phyloP scores from a whole-genome alignment of 1,140 invertebrate species.

The Mactra quadrangularis region DNA sequence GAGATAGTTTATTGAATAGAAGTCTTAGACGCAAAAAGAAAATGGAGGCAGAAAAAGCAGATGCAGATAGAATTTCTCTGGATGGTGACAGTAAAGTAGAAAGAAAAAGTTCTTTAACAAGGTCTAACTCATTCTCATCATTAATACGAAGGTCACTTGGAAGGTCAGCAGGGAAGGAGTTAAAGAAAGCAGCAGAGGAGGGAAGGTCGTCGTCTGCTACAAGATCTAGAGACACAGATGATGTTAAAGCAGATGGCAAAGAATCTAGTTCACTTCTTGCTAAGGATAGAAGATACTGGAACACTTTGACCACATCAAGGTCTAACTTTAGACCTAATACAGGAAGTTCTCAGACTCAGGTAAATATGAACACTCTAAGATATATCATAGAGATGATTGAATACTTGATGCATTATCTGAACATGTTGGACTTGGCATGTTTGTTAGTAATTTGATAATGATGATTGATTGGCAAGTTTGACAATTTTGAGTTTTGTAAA shows the following conservation, averaged over 20 bases:
- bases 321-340: slow-evolving; percentile 72
- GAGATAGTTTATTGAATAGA: slow-evolving; percentile 74
- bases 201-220: slow-evolving; percentile 22
- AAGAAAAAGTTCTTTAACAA: slow-evolving; percentile 65
- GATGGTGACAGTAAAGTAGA: slow-evolving; percentile 45
- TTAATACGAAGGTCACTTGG: slow-evolving; percentile 51
- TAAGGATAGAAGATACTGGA: slow-evolving; percentile 64
- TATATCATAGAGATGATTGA: too few species aligned
- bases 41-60: slow-evolving; percentile 15
- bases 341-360: slow-evolving; percentile 61
- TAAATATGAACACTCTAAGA: slow-evolving; percentile 24
- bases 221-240: slow-evolving; percentile 1
- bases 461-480: neutral
- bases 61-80: slow-evolving; percentile 41
- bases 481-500: too few species aligned
- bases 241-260: slow-evolving; percentile 57
- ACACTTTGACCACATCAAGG: slow-evolving; percentile 66
- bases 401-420: neutral
- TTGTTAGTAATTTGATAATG: neutral
- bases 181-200: slow-evolving; percentile 43
- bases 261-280: neutral
- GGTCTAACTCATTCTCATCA: slow-evolving; percentile 74
- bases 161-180: slow-evolving; percentile 46
- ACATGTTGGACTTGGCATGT: neutral
- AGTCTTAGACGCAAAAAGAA: slow-evolving; percentile 63